These are phyloP conservation scores for Drosophila paramelanica DNA, from an alignment of 2,888 invertebrate species.

Conservation along the genomic window DNA sequence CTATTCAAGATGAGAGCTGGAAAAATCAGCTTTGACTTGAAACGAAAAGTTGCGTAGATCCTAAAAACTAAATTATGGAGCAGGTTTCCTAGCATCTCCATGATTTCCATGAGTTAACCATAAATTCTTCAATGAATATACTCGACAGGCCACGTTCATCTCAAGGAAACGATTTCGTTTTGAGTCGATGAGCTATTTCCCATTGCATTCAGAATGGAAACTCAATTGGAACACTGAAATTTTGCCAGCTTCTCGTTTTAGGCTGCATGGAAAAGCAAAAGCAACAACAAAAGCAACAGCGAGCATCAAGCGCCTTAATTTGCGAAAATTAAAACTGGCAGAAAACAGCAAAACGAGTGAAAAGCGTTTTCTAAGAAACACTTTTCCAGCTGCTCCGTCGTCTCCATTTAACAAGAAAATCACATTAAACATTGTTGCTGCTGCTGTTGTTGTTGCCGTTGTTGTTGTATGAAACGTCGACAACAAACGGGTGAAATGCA, in stretches of 20 bases:
- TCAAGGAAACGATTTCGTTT: not conserved
- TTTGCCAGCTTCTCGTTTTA: not conserved
- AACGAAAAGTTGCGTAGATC: no score
- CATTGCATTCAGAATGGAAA: not conserved
- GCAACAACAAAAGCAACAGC: not conserved
- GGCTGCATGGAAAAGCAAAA: slow-evolving; percentile 2
- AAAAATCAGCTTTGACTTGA: no score
- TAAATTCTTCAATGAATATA: not conserved
- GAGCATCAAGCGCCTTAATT: slow-evolving; percentile 22
- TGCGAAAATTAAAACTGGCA: slow-evolving; percentile 53
- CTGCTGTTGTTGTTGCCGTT: slow-evolving; percentile 2
- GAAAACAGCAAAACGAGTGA: slow-evolving; percentile 17
- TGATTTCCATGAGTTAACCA: not conserved
- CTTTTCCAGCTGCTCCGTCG: slow-evolving; percentile 22
- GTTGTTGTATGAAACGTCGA: slow-evolving; percentile 24
- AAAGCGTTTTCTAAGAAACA: slow-evolving; percentile 27
- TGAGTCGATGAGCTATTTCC: no score
- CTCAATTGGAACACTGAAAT: slow-evolving; percentile 1
- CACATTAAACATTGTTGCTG: slow-evolving; percentile 33
- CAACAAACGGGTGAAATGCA: slow-evolving; percentile 45
- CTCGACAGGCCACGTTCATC: not conserved
- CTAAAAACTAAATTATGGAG: no score
- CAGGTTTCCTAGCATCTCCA: no score
- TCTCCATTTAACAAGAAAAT: slow-evolving; percentile 49
- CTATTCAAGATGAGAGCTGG: no score